phyloP scores from a whole-genome alignment of 2,888 invertebrate species.

The Drosophila borealis region DNA sequence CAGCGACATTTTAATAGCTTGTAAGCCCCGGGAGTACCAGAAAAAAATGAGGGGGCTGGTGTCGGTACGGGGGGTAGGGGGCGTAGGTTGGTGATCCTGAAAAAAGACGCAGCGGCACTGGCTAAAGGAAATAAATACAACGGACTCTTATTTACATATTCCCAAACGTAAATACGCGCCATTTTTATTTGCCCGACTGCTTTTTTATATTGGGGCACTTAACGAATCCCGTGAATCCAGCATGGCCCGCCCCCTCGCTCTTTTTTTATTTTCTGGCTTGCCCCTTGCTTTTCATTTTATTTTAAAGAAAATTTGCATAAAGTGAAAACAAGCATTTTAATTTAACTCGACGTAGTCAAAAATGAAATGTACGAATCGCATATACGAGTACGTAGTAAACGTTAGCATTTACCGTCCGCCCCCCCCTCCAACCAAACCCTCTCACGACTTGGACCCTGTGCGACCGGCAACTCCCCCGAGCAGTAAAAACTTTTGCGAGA shows the following conservation, averaged over 20 bases:
- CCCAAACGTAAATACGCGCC: constrained; percentile 79
- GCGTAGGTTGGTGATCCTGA: neutral
- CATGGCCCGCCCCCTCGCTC: constrained; percentile 19
- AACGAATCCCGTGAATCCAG: constrained; percentile 39
- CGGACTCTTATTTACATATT: constrained; percentile 78
- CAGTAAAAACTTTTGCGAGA: constrained; percentile 71
- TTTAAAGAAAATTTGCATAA: constrained; percentile 82
- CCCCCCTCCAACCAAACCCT: constrained; percentile 5
- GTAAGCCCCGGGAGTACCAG: constrained; percentile 76
- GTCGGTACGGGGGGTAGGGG: neutral
- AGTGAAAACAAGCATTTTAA: constrained; percentile 84
- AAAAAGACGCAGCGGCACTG: constrained; percentile 57
- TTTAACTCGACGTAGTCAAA: constrained; percentile 71
- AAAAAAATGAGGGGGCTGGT: constrained; percentile 11
- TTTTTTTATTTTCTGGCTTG: constrained; percentile 23
- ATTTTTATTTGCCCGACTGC: constrained; percentile 70
- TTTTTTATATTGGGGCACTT: constrained; percentile 56
- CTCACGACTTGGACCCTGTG: constrained; percentile 17
- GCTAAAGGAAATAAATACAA: constrained; percentile 78
- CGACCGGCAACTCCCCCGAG: constrained; percentile 60
- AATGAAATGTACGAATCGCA: constrained; percentile 65
- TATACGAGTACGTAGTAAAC: constrained; percentile 69
- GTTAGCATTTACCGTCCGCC: constrained; percentile 68
- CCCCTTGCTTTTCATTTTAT: constrained; percentile 59
- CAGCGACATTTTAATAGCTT: constrained; percentile 82